Base-by-base conservation (phyloP, 2,888 invertebrate genomes). In the Odiellus spinosus region DNA sequence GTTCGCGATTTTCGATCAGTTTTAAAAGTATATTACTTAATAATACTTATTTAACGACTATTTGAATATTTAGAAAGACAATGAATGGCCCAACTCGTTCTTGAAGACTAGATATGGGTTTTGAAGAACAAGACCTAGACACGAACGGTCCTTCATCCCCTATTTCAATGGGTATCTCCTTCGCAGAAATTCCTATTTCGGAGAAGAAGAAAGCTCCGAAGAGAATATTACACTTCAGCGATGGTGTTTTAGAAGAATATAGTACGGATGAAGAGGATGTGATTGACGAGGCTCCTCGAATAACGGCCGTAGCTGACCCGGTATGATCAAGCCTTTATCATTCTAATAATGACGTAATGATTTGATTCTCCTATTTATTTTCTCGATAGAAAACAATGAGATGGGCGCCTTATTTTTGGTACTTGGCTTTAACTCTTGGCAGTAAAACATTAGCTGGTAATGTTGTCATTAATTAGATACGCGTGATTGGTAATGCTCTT, bases 181-280 rank as follows among this genome's bases (percentile, higher is more conserved):
- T 26, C 26, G 8, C 26, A 26, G 26, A 26, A 26, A 26, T 26
- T 26, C 26, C 26, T 8, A 26, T 26, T 8, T 6, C 26, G 4
- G 17, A 17, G 2, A 49, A 49, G 36, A n/a, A n/a, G n/a, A 52
- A 52, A 36, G 19, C 42, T 3, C 51, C 53, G 0, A 54, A 54
- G 49, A 42, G 53, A 32, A 36, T 52, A 11, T 40, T 54, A 26
- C 49, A 54, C 21, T 54, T 51, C 36, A 54, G 51, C 45, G 53
- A 54, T 50, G 54, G 54, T 32, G 46, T 53, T 15, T 21, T 54
- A 14, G 54, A 54, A 46, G 54, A 54, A 40, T 54, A 47, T 14
- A 51, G 51, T 26, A 38, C 48, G 15, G 51, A 51, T 11, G 52
- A 52, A 46, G 49, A 50, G 18, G 21, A 19, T 18, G 21, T 3